Base-by-base conservation (phyloP, 2,113 vertebrate species). In the Toxotes chatareus region DNA sequence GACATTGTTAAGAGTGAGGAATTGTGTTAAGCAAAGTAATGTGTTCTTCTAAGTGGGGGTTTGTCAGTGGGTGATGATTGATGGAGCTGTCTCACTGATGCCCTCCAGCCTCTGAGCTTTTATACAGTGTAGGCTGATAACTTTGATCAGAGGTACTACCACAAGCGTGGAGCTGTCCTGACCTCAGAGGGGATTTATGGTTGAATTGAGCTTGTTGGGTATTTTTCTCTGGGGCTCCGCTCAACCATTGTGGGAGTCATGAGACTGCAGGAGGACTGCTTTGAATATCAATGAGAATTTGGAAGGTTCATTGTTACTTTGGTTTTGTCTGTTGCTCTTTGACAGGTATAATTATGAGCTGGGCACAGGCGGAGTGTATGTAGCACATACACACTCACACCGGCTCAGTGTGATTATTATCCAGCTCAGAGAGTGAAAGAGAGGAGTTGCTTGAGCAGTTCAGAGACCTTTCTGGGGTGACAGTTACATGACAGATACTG, bases 211-310 rank as follows among this genome's bases (percentile, higher is more conserved):
- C 53, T 77, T 36, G 53, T 68, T 80, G 69, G 60, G 63, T 73
- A 75, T 80, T 80, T 83, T 73, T 82, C 12, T 85, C 67, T 17
- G 8, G 62, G 69, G 73, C 73, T 80, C 16, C 1, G 42, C 67
- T 82, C 57, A 61, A 36, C 63, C 32, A 36, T 36, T 0, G 36
- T 55, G 47, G 70, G 70, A 83, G 59, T 78, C 76, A 56, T 71
- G 77, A 84, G 62, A 56, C 82, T 68, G 17, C 51, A 73, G 34
- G 51, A 70, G 47, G 61, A 63, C 69, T 75, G 83, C 59, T 86
- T 34, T 86, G 88, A 91, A 91, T 92, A 85, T 73, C 72, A 91
- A 86, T 86, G 79, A 91, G 63, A 10, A 64, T 76, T 72, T 71
- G 27, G 7, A 73, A 47, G 73, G 65, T 79, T 75, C 73, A 74